These are phyloP conservation scores for Lanius collurio DNA, from an alignment of 2,113 vertebrate genomes.

Conservation along the genomic window DNA sequence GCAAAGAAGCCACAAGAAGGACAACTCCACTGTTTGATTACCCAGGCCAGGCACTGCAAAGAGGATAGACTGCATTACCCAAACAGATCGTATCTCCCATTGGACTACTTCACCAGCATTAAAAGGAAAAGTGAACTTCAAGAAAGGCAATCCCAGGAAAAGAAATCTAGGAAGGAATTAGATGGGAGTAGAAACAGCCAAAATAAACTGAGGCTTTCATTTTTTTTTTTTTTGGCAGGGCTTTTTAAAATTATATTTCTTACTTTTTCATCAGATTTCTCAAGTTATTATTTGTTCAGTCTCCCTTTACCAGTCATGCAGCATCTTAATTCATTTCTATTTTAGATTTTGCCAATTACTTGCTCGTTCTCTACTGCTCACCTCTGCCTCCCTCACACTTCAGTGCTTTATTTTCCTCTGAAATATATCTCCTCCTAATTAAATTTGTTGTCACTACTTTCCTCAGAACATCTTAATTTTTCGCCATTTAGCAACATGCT, in stretches of 20 bases:
- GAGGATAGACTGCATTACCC: background rate
- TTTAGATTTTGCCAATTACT: background rate
- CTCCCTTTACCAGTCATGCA: background rate
- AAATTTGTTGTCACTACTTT: background rate
- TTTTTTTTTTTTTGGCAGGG: background rate
- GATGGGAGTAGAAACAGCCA: background rate
- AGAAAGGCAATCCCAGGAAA: background rate
- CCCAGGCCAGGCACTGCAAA: background rate
- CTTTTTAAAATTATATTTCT: background rate
- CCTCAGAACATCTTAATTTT: background rate
- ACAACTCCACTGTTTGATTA: background rate
- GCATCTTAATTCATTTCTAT: background rate
- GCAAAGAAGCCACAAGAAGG: background rate
- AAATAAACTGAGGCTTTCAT: background rate
- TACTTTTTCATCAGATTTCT: background rate
- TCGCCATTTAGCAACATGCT: background rate
- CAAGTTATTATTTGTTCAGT: background rate
- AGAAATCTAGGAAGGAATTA: background rate
- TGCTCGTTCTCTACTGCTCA: background rate
- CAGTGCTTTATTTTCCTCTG: background rate
- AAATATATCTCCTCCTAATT: background rate
- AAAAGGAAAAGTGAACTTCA: background rate
- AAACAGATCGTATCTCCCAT: background rate
- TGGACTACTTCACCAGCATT: background rate
- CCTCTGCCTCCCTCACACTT: background rate